Percentiles rank a stretch among this genome's conserved stretches.
Evolutionary conservation across 1,140 invertebrate genomes (phyloP).

Genomic region (Cotesia chilonis): DNA sequence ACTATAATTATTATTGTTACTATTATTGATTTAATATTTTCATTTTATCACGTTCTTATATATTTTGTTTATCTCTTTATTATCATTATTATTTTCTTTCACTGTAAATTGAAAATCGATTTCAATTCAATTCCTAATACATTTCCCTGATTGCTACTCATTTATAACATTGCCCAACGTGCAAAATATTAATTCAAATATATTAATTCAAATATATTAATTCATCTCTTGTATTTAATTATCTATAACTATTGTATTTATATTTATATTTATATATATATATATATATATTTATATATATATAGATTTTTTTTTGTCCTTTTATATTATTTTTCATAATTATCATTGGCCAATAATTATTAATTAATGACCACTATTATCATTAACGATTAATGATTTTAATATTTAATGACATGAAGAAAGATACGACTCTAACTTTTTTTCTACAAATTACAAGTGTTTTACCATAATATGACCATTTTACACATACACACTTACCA

Average conservation of each 20-base stretch:
- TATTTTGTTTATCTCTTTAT: too few relatives aligned
- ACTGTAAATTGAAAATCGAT: too few relatives aligned
- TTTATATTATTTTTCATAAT: too few relatives aligned
- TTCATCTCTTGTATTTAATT: not conserved
- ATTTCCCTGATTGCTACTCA: not conserved
- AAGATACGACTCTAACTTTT: not conserved
- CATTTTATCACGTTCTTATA: constrained; percentile 42
- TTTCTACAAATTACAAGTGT: constrained; percentile 9
- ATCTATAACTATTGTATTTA: too few relatives aligned
- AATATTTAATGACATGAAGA: not conserved
- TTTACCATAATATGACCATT: constrained; percentile 20
- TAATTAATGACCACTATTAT: too few relatives aligned
- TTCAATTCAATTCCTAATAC: not conserved
- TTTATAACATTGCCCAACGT: constrained; percentile 7
- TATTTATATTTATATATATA: too few relatives aligned
- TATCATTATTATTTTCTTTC: too few relatives aligned
- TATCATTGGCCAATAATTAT: too few relatives aligned
- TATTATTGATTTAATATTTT: constrained; percentile 56
- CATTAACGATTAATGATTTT: not conserved
- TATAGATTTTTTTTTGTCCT: too few relatives aligned
- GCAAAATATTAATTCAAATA: constrained; percentile 4
- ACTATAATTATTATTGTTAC: constrained; percentile 53
- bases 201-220: constrained; percentile 1
- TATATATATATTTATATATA: too few relatives aligned
- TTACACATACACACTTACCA: constrained; percentile 4